These are phyloP conservation scores for Pantala flavescens DNA, from an alignment of 1,140 invertebrate species.

Conservation along the genomic window DNA sequence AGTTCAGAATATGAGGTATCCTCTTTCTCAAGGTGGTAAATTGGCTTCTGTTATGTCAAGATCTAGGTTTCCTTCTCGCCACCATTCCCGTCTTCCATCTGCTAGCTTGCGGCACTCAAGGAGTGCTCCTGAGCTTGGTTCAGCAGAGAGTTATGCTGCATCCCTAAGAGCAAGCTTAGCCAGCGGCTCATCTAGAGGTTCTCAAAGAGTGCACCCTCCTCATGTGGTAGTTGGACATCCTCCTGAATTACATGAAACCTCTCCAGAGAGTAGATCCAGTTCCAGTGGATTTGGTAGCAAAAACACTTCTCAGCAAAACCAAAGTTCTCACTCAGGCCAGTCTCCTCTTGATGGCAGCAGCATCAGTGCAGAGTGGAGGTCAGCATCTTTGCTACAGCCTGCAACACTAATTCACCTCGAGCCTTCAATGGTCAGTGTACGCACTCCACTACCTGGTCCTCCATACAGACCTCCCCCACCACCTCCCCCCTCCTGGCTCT, in stretches of 20 bases:
- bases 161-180: conserved; percentile 17
- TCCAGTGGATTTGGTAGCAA: conserved; percentile 83
- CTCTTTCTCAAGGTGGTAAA: conserved; percentile 25
- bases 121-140: conserved; percentile 48
- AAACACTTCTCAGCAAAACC: conserved; percentile 75
- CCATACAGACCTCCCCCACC: conserved; percentile 59
- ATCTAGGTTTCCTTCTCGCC: conserved; percentile 45
- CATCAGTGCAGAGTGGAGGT: conserved; percentile 60
- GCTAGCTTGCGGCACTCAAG: conserved; percentile 43
- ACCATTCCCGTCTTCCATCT: conserved; percentile 28
- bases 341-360: conserved; percentile 44
- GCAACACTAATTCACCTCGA: conserved; percentile 19
- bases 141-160: not conserved
- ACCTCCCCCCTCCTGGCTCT: conserved; percentile 31
- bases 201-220: conserved; percentile 33
- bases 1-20: conserved; percentile 23
- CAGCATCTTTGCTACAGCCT: conserved; percentile 15
- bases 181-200: conserved; percentile 42
- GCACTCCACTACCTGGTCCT: conserved; percentile 29
- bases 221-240: not conserved
- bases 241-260: conserved; percentile 44
- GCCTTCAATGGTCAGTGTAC: not conserved
- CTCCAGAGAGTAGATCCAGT: conserved; percentile 75
- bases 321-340: conserved; percentile 42
- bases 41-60: conserved; percentile 34